These are phyloP conservation scores for Momotus momota DNA, from an alignment of 2,797 vertebrate species.

Conservation along the genomic window DNA sequence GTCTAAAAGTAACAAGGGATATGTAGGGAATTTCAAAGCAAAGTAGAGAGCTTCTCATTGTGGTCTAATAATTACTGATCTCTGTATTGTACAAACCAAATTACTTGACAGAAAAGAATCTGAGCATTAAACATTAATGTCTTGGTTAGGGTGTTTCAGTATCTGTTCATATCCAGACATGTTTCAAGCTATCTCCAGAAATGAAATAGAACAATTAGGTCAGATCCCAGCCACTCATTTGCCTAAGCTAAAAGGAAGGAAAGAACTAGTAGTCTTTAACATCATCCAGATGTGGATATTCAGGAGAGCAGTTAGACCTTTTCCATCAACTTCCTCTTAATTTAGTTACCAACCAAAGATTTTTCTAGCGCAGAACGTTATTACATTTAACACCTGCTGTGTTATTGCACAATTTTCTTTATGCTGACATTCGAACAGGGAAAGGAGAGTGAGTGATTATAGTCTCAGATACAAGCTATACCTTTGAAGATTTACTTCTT, in stretches of 20 bases:
- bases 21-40: not conserved
- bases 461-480: not conserved
- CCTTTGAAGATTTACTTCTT: conserved; percentile 33
- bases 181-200: conserved; percentile 40
- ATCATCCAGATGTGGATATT: conserved; percentile 6
- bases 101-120: not conserved
- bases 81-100: not conserved
- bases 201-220: conserved; percentile 46
- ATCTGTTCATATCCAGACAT: not conserved
- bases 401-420: conserved; percentile 53
- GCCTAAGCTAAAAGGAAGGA: conserved; percentile 16
- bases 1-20: not conserved
- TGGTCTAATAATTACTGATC: conserved; percentile 29
- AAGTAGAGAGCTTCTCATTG: not conserved
- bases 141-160: not conserved
- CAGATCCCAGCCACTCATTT: conserved; percentile 31
- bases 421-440: conserved; percentile 32
- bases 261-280: not conserved
- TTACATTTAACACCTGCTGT: conserved; percentile 56
- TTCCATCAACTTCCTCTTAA: conserved; percentile 34
- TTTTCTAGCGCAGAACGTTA: conserved; percentile 14
- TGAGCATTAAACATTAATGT: conserved; percentile 19
- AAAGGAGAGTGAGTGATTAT: conserved; percentile 26
- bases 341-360: conserved; percentile 39
- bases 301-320: not conserved